Evolutionary conservation across 2,888 invertebrate genomes (phyloP), one percentile per base, ranked within the genome.

Genomic region (Brachyopa scutellaris): DNA sequence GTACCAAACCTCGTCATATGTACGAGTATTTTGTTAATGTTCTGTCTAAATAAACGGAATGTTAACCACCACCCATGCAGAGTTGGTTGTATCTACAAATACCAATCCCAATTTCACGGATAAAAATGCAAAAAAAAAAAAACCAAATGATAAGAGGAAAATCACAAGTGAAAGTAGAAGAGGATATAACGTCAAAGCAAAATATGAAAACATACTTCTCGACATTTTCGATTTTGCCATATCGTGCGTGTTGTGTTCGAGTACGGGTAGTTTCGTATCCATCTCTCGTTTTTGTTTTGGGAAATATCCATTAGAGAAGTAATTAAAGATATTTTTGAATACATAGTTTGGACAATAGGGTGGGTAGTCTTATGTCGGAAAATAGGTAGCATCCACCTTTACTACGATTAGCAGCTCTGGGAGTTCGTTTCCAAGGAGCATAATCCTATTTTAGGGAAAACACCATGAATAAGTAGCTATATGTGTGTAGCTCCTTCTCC

Each of bases 71-170:
- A n/a, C 45, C 11, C 2, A 23, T 11, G 9, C n/a, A 17, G 2
- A n/a, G n/a, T 6, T 8, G 26, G 8, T n/a, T n/a, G n/a, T n/a
- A n/a, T n/a, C n/a, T n/a, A n/a, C n/a, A n/a, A n/a, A n/a, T 21
- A 59, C 57, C 59, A 69, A 69, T 69, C 69, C 69, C 40, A 59
- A 26, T 57, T 57, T 69, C 33, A 45, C 45, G 21, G 45, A 45
- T 47, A 49, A 19, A 40, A 11, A 29, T 40, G 17, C 2, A 13
- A 26, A 38, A 26, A 19, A 36, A 49, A 64, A 38, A 62, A 61
- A 31, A 33, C 0, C n/a, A 13, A 4, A 33, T 6, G 21, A 36
- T 13, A 15, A 49, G 13, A 31, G 47, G n/a, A n/a, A n/a, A 13
- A 45, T 21, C 19, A 47, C 33, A 33, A 61, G 36, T 23, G 17